A percentile compares a stretch with the other conserved stretches of the same genome.
Conservation (phyloP, 2,888 invertebrate species). For the Chrysolina haemoptera region DNA sequence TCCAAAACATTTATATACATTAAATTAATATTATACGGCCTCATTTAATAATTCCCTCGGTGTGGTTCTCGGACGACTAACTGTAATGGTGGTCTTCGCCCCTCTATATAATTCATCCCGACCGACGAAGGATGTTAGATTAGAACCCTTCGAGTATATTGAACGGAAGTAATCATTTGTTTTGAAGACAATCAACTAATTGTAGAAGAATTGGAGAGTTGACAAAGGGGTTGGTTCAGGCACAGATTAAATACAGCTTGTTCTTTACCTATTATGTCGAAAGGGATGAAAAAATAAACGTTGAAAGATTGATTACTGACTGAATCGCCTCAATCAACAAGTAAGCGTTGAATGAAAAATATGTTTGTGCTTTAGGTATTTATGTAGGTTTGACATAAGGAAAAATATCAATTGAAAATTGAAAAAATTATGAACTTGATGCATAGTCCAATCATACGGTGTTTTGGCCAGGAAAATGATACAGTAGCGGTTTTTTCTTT, state of each 20-base stretch:
- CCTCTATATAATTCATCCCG: neutral
- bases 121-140: conserved; percentile 24
- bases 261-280: conserved; percentile 1
- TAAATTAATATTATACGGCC: neutral
- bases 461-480: too few species aligned
- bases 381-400: too few species aligned
- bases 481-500: too few species aligned
- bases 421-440: too few species aligned
- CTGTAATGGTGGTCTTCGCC: conserved; percentile 8
- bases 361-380: too few species aligned
- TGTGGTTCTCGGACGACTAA: neutral
- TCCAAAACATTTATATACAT: too few species aligned
- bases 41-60: neutral
- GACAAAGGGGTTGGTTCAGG: conserved; percentile 17
- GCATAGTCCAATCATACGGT: too few species aligned
- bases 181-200: conserved; percentile 31
- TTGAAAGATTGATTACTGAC: too few species aligned
- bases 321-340: too few species aligned
- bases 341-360: too few species aligned
- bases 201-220: conserved; percentile 24
- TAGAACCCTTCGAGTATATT: conserved; percentile 10
- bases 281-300: too few species aligned
- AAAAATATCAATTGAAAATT: too few species aligned
- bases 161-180: conserved; percentile 31
- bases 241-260: conserved; percentile 16